Conservation (phyloP, 2,113 vertebrate species). For the Pycnonotus jocosus region DNA sequence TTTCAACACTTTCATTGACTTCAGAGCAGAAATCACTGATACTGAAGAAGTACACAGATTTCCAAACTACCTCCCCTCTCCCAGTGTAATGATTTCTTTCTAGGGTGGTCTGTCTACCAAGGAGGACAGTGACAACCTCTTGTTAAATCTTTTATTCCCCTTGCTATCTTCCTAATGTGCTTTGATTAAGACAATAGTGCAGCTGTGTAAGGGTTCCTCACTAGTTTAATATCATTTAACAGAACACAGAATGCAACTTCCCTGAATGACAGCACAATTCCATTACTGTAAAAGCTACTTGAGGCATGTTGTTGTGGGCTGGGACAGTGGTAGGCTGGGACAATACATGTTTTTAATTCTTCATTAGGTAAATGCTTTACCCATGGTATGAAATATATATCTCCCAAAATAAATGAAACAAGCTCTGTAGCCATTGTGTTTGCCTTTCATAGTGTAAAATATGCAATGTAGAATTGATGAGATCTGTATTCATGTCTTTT, state of each 20-base stretch:
- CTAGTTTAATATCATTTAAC: not conserved
- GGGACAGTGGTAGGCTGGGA: not conserved
- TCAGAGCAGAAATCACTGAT: not conserved
- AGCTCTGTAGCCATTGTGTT: not conserved
- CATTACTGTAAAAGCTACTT: constrained; percentile 1
- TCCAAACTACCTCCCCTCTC: not conserved
- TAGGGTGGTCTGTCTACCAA: not conserved
- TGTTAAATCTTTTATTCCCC: not conserved
- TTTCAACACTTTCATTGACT: not conserved
- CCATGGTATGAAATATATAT: not conserved
- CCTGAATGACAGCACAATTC: not conserved
- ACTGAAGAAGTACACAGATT: not conserved
- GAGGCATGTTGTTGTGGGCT: not conserved
- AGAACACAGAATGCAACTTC: not conserved
- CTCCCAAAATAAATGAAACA: not conserved
- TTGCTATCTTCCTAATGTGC: not conserved
- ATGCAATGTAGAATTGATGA: not conserved
- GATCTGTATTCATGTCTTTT: not conserved
- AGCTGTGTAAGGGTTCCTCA: not conserved
- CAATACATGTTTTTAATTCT: not conserved
- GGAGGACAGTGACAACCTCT: not conserved
- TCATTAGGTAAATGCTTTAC: not conserved
- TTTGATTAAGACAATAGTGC: not conserved
- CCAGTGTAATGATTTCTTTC: not conserved
- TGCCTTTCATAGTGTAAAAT: not conserved